Evolutionary conservation across 2,888 invertebrate species (phyloP).

Genomic region (Protonemura montana): DNA sequence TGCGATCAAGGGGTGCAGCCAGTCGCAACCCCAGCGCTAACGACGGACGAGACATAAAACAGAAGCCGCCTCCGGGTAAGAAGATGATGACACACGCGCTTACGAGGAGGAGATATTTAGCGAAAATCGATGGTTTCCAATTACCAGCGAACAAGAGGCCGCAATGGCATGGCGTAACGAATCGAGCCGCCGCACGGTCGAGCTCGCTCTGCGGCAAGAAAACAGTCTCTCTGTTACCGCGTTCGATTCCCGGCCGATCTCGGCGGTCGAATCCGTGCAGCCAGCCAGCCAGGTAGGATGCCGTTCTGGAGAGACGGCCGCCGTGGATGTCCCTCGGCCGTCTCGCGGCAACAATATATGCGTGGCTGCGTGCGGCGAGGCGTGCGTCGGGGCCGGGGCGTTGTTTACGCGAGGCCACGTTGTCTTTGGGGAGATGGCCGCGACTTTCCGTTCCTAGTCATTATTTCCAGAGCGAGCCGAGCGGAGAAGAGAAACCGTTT

Average conservation of each 20-base stretch:
- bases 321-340: neutral
- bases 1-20: neutral
- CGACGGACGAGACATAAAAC: neutral
- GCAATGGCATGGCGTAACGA: neutral
- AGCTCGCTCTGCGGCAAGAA: neutral
- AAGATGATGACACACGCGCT: neutral
- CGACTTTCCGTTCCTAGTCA: slow-evolving; percentile 37
- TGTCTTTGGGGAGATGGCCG: slow-evolving; percentile 9
- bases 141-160: neutral
- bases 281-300: neutral
- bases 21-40: neutral
- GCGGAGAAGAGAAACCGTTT: slow-evolving; percentile 41
- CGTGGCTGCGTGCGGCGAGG: neutral
- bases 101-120: neutral
- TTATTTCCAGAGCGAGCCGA: slow-evolving; percentile 44
- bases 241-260: neutral
- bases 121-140: slow-evolving; percentile 12
- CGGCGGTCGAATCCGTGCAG: neutral
- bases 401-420: neutral
- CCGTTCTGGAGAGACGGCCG: neutral
- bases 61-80: neutral
- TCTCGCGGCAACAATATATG: neutral
- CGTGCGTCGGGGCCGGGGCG: too few species aligned
- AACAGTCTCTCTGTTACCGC: neutral
- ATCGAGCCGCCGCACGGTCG: neutral